Conservation (phyloP, 2,113 vertebrate genomes). For the Eublepharis macularius region DNA sequence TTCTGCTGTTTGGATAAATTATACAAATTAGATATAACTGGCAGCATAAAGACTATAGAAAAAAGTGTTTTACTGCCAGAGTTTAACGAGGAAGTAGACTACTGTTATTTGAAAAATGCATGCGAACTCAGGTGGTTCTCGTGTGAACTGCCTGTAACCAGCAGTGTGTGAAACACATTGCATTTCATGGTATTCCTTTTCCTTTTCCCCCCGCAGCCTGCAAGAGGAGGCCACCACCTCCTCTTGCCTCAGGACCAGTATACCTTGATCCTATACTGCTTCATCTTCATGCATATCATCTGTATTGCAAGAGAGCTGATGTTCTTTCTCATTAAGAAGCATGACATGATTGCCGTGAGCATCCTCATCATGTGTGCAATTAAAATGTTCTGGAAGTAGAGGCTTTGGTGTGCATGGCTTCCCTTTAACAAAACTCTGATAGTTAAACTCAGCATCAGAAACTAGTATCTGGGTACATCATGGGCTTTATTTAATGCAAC, state of each 20-base stretch:
- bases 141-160: not conserved
- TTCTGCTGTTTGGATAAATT: no score
- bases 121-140: not conserved
- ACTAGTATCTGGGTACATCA: not conserved
- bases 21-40: no score
- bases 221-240: conserved; percentile 57
- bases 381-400: conserved; percentile 64
- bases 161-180: not conserved
- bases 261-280: conserved; percentile 62
- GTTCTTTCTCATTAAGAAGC: conserved; percentile 64
- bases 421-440: not conserved
- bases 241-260: conserved; percentile 63
- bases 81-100: not conserved
- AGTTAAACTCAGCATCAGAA: not conserved
- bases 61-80: not conserved
- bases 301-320: conserved; percentile 62
- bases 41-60: no score
- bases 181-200: not conserved
- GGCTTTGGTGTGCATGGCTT: conserved; percentile 24
- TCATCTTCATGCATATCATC: conserved; percentile 53
- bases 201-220: conserved; percentile 42
- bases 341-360: conserved; percentile 56
- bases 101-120: not conserved
- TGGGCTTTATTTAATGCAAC: not conserved
- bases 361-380: conserved; percentile 52